phyloP scores from a whole-genome alignment of 2,113 vertebrate genomes.

The Emydura subglobosa region DNA sequence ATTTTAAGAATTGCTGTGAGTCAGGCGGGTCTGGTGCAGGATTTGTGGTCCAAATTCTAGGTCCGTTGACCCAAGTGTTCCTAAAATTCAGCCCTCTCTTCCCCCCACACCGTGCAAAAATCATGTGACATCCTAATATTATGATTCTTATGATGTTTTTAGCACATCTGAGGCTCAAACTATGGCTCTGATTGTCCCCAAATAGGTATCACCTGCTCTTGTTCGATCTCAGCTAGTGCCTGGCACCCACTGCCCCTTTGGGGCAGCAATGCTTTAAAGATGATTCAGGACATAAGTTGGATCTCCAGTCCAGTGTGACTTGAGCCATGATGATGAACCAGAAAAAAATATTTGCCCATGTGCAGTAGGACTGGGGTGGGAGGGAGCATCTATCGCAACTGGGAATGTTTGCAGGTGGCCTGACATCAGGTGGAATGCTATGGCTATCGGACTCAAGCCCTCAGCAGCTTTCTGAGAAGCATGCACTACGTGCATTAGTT shows the following conservation, averaged over 20 bases:
- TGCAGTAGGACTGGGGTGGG: neutral
- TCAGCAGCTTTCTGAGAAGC: neutral
- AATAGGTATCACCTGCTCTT: neutral
- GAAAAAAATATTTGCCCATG: neutral
- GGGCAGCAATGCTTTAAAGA: neutral
- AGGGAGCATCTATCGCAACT: neutral
- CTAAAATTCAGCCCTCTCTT: neutral
- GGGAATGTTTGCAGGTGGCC: neutral
- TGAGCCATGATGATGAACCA: neutral
- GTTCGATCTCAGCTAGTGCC: neutral
- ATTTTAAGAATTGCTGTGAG: neutral
- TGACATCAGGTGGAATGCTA: neutral
- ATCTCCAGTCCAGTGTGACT: neutral
- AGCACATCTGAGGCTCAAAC: neutral
- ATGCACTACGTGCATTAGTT: neutral
- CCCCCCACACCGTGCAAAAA: neutral
- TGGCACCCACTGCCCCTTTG: neutral
- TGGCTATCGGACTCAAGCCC: too few relatives aligned
- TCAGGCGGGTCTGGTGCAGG: neutral
- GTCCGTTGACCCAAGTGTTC: neutral
- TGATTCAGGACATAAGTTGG: fast-evolving
- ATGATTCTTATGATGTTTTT: neutral
- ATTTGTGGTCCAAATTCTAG: neutral
- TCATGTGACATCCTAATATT: neutral
- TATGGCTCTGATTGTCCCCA: neutral